A percentile compares a stretch with the other conserved stretches of the same genome.
These are phyloP conservation scores for Mystacides longicornis DNA, from an alignment of 2,888 invertebrate genomes.

Conservation along the genomic window DNA sequence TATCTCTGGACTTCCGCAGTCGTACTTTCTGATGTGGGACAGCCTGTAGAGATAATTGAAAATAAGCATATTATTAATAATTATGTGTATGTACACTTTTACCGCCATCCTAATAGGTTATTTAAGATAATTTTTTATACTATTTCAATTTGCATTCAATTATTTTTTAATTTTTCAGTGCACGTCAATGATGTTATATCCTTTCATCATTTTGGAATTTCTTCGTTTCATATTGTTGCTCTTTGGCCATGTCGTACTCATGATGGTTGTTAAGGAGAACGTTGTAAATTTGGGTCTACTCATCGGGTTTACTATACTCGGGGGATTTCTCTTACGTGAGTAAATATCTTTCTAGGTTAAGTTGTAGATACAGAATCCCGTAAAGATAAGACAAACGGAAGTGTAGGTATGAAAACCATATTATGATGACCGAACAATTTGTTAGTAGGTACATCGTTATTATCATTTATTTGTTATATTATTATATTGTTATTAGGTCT, in stretches of 20 bases:
- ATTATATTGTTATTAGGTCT: too few relatives aligned
- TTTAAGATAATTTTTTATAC: not conserved
- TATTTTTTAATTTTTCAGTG: constrained; percentile 19
- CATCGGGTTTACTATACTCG: constrained; percentile 21
- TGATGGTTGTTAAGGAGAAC: constrained; percentile 24
- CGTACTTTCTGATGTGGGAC: too few relatives aligned
- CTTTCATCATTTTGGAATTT: constrained; percentile 15
- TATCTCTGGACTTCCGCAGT: too few relatives aligned
- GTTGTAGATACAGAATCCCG: too few relatives aligned
- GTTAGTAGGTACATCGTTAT: too few relatives aligned
- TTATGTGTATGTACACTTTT: too few relatives aligned
- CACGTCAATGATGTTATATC: constrained; percentile 17
- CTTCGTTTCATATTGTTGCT: constrained; percentile 10
- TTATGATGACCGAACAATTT: too few relatives aligned
- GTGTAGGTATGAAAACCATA: too few relatives aligned
- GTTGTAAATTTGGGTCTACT: constrained; percentile 22
- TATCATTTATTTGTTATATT: too few relatives aligned
- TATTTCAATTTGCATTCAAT: not conserved
- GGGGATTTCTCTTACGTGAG: constrained; percentile 24
- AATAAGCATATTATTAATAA: too few relatives aligned
- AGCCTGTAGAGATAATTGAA: too few relatives aligned
- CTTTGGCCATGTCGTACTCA: constrained; percentile 15
- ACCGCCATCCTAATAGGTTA: not conserved
- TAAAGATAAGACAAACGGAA: too few relatives aligned
- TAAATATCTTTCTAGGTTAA: not conserved